These are phyloP conservation scores for Antheraea mylitta DNA, from an alignment of 1,140 invertebrate species.

Conservation along the genomic window DNA sequence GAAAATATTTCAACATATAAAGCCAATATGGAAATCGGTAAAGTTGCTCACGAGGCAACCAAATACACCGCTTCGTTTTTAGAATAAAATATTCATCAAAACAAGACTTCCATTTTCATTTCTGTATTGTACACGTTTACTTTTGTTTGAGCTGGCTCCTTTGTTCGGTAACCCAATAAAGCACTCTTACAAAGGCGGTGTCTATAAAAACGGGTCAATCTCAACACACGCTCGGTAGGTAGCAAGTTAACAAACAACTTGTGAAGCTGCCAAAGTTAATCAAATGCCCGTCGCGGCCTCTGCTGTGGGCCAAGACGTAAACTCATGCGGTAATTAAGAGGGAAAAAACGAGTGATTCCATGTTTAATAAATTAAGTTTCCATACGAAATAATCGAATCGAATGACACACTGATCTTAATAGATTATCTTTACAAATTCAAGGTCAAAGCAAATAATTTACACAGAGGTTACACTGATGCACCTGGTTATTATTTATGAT, in stretches of 20 bases:
- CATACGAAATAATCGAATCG: too few species aligned
- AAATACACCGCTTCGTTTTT: too few species aligned
- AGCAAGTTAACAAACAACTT: constrained; percentile 16
- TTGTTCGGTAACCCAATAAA: neutral
- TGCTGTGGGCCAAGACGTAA: constrained; percentile 13
- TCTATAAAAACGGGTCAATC: constrained; percentile 11
- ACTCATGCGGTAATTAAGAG: neutral
- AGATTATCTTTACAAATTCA: too few species aligned
- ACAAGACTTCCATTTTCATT: neutral
- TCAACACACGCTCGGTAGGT: constrained; percentile 11
- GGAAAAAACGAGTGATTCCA: too few species aligned
- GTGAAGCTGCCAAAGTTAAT: constrained; percentile 38
- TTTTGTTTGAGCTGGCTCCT: neutral
- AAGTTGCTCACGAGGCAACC: too few species aligned
- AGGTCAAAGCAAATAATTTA: too few species aligned
- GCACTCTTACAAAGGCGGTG: constrained; percentile 8
- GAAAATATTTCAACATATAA: too few species aligned
- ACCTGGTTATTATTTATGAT: too few species aligned
- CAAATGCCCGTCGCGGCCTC: constrained; percentile 36
- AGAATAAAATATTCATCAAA: neutral
- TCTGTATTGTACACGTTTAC: neutral
- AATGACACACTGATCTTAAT: too few species aligned
- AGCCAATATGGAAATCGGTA: too few species aligned
- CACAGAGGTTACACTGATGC: too few species aligned
- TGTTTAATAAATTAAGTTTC: too few species aligned